These are phyloP conservation scores for Epiblema foenella DNA, from an alignment of 2,888 invertebrate genomes.

Conservation along the genomic window DNA sequence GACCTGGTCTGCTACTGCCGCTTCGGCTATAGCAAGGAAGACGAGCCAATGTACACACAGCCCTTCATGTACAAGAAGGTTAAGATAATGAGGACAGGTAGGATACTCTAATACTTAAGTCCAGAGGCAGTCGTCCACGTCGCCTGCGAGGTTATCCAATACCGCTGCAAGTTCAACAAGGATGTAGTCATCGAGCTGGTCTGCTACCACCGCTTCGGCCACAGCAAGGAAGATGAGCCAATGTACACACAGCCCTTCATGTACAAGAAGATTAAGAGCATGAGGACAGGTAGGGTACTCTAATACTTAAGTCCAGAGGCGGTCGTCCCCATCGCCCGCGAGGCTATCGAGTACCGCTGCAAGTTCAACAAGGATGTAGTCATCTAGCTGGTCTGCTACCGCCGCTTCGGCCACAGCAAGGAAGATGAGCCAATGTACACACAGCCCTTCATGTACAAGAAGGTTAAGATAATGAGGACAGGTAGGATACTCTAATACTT, in stretches of 20 bases:
- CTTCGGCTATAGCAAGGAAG: too few species aligned
- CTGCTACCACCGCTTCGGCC: slow-evolving; percentile 94
- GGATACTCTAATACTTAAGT: slow-evolving; percentile 42
- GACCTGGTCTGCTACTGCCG: too few species aligned
- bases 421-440: too few species aligned
- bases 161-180: slow-evolving; percentile 93
- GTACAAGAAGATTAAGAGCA: slow-evolving; percentile 93
- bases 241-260: slow-evolving; percentile 97
- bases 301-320: too few species aligned
- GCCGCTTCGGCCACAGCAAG: too few species aligned
- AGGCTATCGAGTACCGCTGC: too few species aligned
- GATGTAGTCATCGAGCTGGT: slow-evolving; percentile 94
- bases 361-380: too few species aligned
- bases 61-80: slow-evolving; percentile 97
- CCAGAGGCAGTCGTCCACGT: slow-evolving; percentile 96
- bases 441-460: slow-evolving; percentile 97
- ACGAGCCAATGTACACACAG: too few species aligned
- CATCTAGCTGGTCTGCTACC: too few species aligned
- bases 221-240: slow-evolving; percentile 98
- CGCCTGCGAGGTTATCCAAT: slow-evolving; percentile 95
- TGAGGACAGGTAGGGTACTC: slow-evolving; percentile 75
- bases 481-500: slow-evolving; percentile 61
- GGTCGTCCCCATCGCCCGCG: too few species aligned
- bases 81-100: slow-evolving; percentile 84
- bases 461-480: slow-evolving; percentile 87